Percentiles rank a stretch among this genome's conserved stretches.
phyloP scores from a whole-genome alignment of 2,888 invertebrate species.

The Drosophila macrospina region DNA sequence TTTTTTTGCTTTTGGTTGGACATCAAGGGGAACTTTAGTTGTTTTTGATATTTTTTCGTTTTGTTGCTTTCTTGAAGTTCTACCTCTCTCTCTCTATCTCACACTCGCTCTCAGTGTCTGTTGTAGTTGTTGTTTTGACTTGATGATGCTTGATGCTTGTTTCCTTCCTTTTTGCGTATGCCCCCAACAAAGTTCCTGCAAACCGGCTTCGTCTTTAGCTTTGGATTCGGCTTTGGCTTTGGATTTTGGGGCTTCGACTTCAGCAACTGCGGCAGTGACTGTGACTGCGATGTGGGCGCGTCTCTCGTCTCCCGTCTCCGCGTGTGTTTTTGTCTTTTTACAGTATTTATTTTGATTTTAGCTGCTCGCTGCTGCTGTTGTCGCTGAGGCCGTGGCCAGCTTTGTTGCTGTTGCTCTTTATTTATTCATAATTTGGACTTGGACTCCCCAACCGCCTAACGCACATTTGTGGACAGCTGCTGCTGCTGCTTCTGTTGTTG shows the following conservation, averaged over 20 bases:
- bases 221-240: slow-evolving; percentile 25
- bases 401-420: slow-evolving; percentile 50
- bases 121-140: slow-evolving; percentile 29
- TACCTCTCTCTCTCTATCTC: slow-evolving; percentile 30
- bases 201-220: slow-evolving; percentile 69
- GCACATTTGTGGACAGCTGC: slow-evolving; percentile 80
- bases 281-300: slow-evolving; percentile 52
- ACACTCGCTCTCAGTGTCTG: slow-evolving; percentile 9
- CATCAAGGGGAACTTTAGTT: slow-evolving; percentile 58
- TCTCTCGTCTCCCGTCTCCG: slow-evolving; percentile 26
- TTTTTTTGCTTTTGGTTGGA: slow-evolving; percentile 34
- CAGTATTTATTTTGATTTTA: slow-evolving; percentile 75
- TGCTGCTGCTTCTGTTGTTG: slow-evolving; percentile 46
- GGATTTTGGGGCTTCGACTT: slow-evolving; percentile 1
- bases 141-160: slow-evolving; percentile 74
- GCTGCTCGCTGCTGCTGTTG: slow-evolving; percentile 31
- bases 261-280: neutral
- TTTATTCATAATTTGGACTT: slow-evolving; percentile 75
- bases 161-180: slow-evolving; percentile 75
- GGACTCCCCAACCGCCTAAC: slow-evolving; percentile 55
- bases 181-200: slow-evolving; percentile 66
- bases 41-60: slow-evolving; percentile 57
- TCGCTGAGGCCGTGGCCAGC: slow-evolving; percentile 16
- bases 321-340: slow-evolving; percentile 39
- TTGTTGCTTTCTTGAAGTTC: slow-evolving; percentile 52